phyloP scores from a whole-genome alignment of 2,113 vertebrate genomes.

The Mugil cephalus region DNA sequence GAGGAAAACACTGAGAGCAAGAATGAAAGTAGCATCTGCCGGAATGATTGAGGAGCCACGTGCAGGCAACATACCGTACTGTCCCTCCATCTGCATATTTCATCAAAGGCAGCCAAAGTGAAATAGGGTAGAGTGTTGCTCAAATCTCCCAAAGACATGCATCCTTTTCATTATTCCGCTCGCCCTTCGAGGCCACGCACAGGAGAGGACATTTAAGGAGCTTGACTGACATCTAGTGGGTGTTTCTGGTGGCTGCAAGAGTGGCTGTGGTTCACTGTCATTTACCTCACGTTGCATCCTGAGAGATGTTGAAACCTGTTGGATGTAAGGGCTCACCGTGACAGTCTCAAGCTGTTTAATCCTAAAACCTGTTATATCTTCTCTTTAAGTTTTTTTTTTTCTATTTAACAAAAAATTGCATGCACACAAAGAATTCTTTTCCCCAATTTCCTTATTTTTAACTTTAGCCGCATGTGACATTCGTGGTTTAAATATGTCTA shows the following conservation, averaged over 20 bases:
- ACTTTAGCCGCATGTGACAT: background rate
- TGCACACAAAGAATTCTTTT: background rate
- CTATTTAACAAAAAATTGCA: background rate
- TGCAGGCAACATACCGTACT: conserved; percentile 12
- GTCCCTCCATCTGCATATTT: conserved; percentile 42
- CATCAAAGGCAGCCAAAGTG: conserved; percentile 34
- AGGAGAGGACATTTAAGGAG: conserved; percentile 30
- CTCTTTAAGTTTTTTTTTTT: background rate
- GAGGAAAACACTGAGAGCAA: conserved; percentile 1
- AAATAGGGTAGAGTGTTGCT: conserved; percentile 13
- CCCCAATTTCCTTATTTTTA: background rate
- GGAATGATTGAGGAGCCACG: conserved; percentile 54
- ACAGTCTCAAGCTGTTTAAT: conserved; percentile 39
- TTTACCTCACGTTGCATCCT: conserved; percentile 28
- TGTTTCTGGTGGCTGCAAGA: background rate
- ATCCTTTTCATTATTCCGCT: conserved; percentile 8
- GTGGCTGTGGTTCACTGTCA: conserved; percentile 15
- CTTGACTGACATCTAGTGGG: conserved; percentile 81
- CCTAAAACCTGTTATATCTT: conserved; percentile 28
- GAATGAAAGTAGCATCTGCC: conserved; percentile 55
- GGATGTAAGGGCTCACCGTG: conserved; percentile 43
- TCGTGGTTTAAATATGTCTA: background rate
- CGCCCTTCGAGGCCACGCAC: background rate
- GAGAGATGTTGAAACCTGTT: conserved; percentile 43
- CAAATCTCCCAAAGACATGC: conserved; percentile 5